These are phyloP conservation scores for Heteromyza rotundicornis DNA, from an alignment of 2,888 invertebrate species.

Conservation along the genomic window DNA sequence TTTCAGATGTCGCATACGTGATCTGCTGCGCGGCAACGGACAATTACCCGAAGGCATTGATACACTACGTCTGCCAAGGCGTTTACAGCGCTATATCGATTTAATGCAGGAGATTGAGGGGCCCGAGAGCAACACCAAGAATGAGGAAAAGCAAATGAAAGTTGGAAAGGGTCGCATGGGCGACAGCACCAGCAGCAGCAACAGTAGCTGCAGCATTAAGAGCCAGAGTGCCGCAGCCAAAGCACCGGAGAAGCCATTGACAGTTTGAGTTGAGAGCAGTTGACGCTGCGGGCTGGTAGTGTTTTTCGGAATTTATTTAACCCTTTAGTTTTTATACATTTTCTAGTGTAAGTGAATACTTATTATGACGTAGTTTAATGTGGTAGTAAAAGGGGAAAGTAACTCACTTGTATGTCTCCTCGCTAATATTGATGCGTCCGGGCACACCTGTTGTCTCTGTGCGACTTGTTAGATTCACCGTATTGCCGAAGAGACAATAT, in stretches of 20 bases:
- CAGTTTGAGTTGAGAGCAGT: conserved; percentile 11
- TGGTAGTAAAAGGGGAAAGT: too few species aligned
- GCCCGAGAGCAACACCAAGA: conserved; percentile 23
- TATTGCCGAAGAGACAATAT: conserved; percentile 92
- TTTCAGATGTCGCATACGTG: conserved; percentile 71
- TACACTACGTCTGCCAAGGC: conserved; percentile 71
- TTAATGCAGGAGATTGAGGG: conserved; percentile 68
- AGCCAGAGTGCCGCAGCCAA: conserved; percentile 3
- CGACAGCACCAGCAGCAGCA: conserved; percentile 19
- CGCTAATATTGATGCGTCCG: conserved; percentile 89
- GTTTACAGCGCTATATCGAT: conserved; percentile 75
- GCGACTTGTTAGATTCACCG: conserved; percentile 90
- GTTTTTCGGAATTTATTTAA: too few species aligned
- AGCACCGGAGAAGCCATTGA: neutral
- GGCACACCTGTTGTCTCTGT: conserved; percentile 91
- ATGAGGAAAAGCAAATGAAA: neutral
- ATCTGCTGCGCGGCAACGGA: conserved; percentile 71
- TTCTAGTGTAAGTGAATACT: too few species aligned
- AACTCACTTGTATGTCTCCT: conserved; percentile 85
- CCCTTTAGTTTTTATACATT: too few species aligned
- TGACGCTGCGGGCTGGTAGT: too few species aligned
- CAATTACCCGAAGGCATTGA: conserved; percentile 78
- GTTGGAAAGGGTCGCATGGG: neutral
- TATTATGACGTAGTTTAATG: too few species aligned
- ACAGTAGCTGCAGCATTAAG: conserved; percentile 5